Base-by-base conservation (phyloP, 2,888 invertebrate species). In the Lagria hirta region DNA sequence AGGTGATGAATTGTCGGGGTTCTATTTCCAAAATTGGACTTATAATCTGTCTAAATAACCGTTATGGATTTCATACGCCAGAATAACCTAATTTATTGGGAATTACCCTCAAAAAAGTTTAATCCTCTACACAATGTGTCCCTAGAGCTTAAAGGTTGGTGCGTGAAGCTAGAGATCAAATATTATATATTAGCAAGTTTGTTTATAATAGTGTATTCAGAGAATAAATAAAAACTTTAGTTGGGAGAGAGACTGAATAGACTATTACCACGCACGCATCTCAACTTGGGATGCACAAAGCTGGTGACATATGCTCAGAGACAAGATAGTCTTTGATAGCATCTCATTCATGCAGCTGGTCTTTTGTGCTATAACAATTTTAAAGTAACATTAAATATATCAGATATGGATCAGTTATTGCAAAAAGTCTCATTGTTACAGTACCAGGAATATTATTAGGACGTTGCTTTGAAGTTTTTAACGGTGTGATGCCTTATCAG, bases 331-430 rank as follows among this genome's bases (percentile, higher is more conserved):
- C 54, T 49, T 57, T 57, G 68, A 68, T 68, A 65, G 61, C 57
- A 68, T 66, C 64, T 61, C 61, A 56, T 60, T 59, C 64, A 51
- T 55, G 65, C 68, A 68, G 68, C 68, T 68, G 68, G 63, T 54
- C 56, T 54, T 58, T 63, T 62, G 61, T 62, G 56, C 57, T 62
- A 56, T 62, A 60, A 58, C 62, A 62, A 66, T 62, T 64, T 65
- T 65, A 62, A 66, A 66, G 61, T 65, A 64, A 66, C 66, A 64
- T 65, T 64, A 66, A 65, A 62, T 65, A 57, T 55, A 60, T 55
- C 54, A 55, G 64, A 66, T 65, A 60, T 54, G 45, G 55, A 63
- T 62, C 65, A 52, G 54, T 51, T 57, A 56, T 54, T 52, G 47
- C n/a, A n/a, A n/a, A n/a, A n/a, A n/a, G n/a, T n/a, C n/a, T n/a